A percentile compares a stretch with the other conserved stretches of the same genome.
Conservation (phyloP, 37 sponge, comb jelly and placozoan species). For the Crambe crambe region DNA sequence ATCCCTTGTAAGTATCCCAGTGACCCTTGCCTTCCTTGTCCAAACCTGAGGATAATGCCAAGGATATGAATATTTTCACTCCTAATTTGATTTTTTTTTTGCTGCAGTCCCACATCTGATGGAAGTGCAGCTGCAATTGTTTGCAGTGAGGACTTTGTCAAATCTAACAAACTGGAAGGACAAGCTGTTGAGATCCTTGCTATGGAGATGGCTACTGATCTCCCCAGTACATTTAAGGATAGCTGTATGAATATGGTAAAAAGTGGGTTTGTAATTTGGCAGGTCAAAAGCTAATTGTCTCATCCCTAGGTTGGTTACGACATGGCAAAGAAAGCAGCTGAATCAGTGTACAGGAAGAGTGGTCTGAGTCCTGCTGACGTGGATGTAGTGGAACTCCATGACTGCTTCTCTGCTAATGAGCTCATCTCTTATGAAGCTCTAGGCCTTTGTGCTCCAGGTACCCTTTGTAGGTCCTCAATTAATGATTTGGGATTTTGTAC, state of each 20-base stretch:
- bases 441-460: constrained; percentile 85
- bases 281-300: not conserved
- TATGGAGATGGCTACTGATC: constrained; percentile 92
- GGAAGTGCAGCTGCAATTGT: constrained; percentile 88
- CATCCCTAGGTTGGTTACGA: constrained; percentile 96
- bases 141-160: constrained; percentile 89
- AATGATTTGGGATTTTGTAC: too few relatives aligned
- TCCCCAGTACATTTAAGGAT: constrained; percentile 87
- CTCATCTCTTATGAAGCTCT: constrained; percentile 94
- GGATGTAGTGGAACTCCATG: constrained; percentile 91
- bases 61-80: too few relatives aligned
- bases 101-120: constrained; percentile 85
- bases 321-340: constrained; percentile 86
- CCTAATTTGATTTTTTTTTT: not conserved
- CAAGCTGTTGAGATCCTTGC: constrained; percentile 93
- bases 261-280: not conserved
- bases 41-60: too few relatives aligned
- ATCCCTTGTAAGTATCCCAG: too few relatives aligned
- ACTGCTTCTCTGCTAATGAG: constrained; percentile 96
- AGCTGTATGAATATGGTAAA: constrained; percentile 90
- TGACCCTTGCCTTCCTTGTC: too few relatives aligned
- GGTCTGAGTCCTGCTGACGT: constrained; percentile 73
- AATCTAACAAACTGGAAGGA: constrained; percentile 44
- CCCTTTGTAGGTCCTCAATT: too few relatives aligned
- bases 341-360: constrained; percentile 52